Evolutionary conservation across 2,797 vertebrate genomes (phyloP), one percentile per base, ranked within the genome.

Genomic region (Gymnocypris eckloni): DNA sequence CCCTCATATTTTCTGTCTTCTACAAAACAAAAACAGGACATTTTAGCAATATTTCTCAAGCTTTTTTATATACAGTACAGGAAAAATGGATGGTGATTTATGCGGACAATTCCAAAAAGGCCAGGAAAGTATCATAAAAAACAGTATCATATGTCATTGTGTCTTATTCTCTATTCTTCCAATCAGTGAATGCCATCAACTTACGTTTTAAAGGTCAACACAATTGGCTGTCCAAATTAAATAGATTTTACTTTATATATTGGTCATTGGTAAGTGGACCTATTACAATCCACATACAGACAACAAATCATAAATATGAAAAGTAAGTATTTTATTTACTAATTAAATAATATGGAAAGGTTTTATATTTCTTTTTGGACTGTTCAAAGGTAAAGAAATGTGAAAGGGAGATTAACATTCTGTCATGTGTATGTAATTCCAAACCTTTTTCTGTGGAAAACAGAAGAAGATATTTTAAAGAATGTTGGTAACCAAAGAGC

Each of bases 81-180:
- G 45, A 28, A 81, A 69, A 69, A 28, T 25, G 64, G 56, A 41
- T 4, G 52, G 67, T 71, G 37, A 82, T 71, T 82, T 71, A 82
- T 81, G 37, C 20, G 22, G 64, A 67, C 33, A 69, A 81, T 81
- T 81, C 45, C 43, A 50, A 81, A 69, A 81, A 81, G 41, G 12
- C 64, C 79, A 69, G 48, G 43, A 69, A 69, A 69, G 64, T 69
- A 67, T 48, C 11, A 81, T 69, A 39, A 39, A 18, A 81, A 66
- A 52, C 20, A n/a, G 28, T 11, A 71, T 56, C 50, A 41, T 82
- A 20, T 59, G 9, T 59, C 67, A 71, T 56, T 56, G 64, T 70
- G 50, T 59, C 67, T 56, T 71, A 71, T 71, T 71, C 67, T 70
- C 48, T 56, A 25, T 82, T 82, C n/a, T 82, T 41, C 13, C 37